Percentiles rank a stretch among this genome's conserved stretches.
These are phyloP conservation scores for Zaprionus capensis DNA, from an alignment of 1,140 invertebrate species.

Conservation along the genomic window DNA sequence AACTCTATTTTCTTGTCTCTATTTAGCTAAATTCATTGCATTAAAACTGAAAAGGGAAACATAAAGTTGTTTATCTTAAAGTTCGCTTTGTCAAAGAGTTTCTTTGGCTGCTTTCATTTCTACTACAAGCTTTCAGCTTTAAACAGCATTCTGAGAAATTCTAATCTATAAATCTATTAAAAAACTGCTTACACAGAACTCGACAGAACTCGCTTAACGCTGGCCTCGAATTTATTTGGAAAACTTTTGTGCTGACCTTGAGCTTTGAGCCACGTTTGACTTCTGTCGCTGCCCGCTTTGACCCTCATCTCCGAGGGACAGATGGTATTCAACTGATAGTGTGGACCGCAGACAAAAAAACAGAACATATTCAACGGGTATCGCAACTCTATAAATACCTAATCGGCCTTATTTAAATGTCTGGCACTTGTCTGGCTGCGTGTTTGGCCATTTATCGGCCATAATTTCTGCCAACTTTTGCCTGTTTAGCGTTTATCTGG, in stretches of 20 bases:
- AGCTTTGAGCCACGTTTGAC: background rate
- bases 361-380: slow-evolving; percentile 27
- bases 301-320: background rate
- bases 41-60: too few species aligned
- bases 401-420: slow-evolving; percentile 68
- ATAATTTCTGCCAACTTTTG: background rate
- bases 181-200: background rate
- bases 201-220: background rate
- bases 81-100: background rate
- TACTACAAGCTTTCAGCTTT: background rate
- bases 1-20: too few species aligned
- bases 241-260: slow-evolving; percentile 21
- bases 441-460: slow-evolving; percentile 40
- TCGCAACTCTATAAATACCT: slow-evolving; percentile 69
- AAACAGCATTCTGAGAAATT: background rate
- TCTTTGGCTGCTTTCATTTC: background rate
- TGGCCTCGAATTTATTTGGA: slow-evolving; percentile 5
- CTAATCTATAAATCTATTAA: slow-evolving; percentile 2
- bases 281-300: slow-evolving; percentile 8
- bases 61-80: background rate
- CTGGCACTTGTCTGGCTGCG: slow-evolving; percentile 56
- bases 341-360: background rate
- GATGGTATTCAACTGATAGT: slow-evolving; percentile 27
- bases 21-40: too few species aligned
- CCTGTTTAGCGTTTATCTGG: background rate